Percentiles rank a stretch among this genome's conserved stretches.
These are phyloP conservation scores for Catotricha subobsoleta DNA, from an alignment of 2,888 invertebrate genomes.

Conservation along the genomic window DNA sequence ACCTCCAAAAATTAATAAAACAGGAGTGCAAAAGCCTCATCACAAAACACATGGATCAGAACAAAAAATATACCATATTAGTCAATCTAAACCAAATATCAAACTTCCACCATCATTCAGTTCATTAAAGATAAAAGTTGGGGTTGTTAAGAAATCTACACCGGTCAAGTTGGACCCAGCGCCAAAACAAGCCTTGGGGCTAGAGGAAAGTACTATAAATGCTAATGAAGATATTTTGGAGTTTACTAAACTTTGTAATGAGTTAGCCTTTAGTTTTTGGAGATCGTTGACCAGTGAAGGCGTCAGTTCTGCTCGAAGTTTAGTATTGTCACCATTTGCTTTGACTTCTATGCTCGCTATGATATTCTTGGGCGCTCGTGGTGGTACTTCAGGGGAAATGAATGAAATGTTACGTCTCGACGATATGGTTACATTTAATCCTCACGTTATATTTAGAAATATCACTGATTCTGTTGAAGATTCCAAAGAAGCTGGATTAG, in stretches of 20 bases:
- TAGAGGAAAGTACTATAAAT: conserved; percentile 55
- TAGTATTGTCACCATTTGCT: conserved; percentile 69
- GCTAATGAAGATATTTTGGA: conserved; percentile 58
- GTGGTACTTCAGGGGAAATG: conserved; percentile 78
- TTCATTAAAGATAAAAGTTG: conserved; percentile 5
- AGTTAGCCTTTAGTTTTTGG: conserved; percentile 72
- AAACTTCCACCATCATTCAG: not conserved
- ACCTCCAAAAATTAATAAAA: too few species aligned
- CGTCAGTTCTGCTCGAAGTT: conserved; percentile 55
- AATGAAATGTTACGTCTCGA: conserved; percentile 69
- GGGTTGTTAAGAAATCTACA: conserved; percentile 9
- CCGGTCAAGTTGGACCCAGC: conserved; percentile 36
- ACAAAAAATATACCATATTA: not conserved
- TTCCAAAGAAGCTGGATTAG: conserved; percentile 48
- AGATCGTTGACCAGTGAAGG: conserved; percentile 44
- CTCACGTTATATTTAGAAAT: conserved; percentile 70
- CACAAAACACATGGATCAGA: not conserved
- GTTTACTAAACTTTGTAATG: conserved; percentile 66
- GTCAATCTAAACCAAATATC: not conserved
- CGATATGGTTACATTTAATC: conserved; percentile 79
- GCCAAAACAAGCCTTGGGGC: conserved; percentile 42
- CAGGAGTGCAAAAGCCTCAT: too few species aligned
- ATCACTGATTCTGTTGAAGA: conserved; percentile 64
- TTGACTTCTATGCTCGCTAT: conserved; percentile 73
- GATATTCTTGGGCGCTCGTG: conserved; percentile 75